Base-by-base conservation (phyloP, 2,888 invertebrate genomes). In the Serrognathus titanus region DNA sequence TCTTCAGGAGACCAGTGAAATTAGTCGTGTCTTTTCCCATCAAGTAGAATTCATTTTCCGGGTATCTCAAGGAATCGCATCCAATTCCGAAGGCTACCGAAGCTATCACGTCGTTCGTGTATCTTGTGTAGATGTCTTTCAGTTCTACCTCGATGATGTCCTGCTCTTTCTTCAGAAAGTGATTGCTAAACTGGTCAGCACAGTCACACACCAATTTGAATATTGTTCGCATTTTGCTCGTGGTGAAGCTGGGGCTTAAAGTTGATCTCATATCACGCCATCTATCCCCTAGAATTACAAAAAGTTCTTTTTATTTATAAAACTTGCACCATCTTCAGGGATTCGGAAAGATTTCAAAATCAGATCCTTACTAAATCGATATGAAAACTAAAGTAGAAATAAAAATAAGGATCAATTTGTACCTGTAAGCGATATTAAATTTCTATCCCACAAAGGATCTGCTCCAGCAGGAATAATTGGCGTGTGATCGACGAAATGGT, bases 41-140 rank as follows among this genome's bases (percentile, higher is more conserved):
- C 36, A 62, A 53, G 57, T 79, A 84, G 64, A 85, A 84, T 20
- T 78, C 67, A 60, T 83, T 83, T 1, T 80, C 66, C 6, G 68
- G 71, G 0, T 83, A 75, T 1, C 70, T 67, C 10, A 80, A 75
- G 0, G 84, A 83, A 62, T 84, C 77, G 1, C 82, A 77, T 58
- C 80, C 76, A 1, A 81, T 62, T 0, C 81, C 81, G 53, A 80
- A 81, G 2, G 79, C 81, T 40, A 78, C 75, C 0, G 79, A 74
- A 0, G 80, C 81, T 48, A 81, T 81, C 5, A 81, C 78, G 61
- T 81, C 81, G 55, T 77, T 81, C 0, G 80, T 70, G 57, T 75
- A 81, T 11, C 80, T 72, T 1, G 77, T 75, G 2, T 77, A 78
- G 1, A 78, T 62, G 47, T 82, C 82, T 60, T 78, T 81, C 56